These are phyloP conservation scores for Epinotia demarniana DNA, from an alignment of 2,888 invertebrate genomes.

Conservation along the genomic window DNA sequence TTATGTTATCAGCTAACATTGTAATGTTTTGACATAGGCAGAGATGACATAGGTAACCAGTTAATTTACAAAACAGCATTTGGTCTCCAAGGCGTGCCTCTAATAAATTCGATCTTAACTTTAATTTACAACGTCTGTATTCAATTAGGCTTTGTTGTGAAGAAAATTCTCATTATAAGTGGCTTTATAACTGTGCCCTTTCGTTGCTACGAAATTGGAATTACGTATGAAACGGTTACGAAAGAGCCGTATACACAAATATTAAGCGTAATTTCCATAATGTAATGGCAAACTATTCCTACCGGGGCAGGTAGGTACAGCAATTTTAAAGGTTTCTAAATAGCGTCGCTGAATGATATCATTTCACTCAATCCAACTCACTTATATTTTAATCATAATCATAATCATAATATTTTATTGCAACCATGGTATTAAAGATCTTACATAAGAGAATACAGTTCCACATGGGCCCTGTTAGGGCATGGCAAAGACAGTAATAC, in stretches of 20 bases:
- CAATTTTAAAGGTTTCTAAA: neutral
- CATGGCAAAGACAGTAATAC: too few relatives aligned
- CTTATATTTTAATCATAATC: too few relatives aligned
- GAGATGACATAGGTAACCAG: neutral
- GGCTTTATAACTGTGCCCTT: neutral
- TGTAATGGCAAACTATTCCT: neutral
- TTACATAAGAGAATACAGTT: too few relatives aligned
- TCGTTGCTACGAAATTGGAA: neutral
- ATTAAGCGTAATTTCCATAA: conserved; percentile 8
- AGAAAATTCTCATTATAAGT: neutral
- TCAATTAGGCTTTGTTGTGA: neutral
- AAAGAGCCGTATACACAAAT: conserved; percentile 2
- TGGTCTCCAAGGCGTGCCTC: neutral
- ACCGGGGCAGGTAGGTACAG: neutral
- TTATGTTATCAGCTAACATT: neutral
- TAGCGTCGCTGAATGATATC: too few relatives aligned
- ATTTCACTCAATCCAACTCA: too few relatives aligned
- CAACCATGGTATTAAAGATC: too few relatives aligned
- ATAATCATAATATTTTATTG: too few relatives aligned
- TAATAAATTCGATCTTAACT: neutral
- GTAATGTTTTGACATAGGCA: neutral
- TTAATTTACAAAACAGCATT: neutral
- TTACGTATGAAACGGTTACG: conserved; percentile 2
- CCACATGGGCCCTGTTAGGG: too few relatives aligned
- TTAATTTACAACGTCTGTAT: neutral